A percentile compares a stretch with the other conserved stretches of the same genome.
These are phyloP conservation scores for Hanleya hanleyi DNA, from an alignment of 2,888 invertebrate species.

Conservation along the genomic window DNA sequence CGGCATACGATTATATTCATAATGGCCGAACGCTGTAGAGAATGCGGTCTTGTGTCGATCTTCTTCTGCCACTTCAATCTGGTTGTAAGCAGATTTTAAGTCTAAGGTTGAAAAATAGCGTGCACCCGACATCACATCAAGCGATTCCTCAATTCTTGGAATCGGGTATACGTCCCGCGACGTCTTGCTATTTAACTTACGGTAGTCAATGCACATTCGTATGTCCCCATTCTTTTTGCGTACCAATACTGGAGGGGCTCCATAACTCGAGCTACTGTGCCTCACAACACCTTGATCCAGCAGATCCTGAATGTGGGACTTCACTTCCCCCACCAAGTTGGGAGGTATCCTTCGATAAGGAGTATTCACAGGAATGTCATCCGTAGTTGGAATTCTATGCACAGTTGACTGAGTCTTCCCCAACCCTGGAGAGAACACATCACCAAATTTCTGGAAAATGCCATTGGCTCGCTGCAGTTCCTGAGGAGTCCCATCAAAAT, in stretches of 20 bases:
- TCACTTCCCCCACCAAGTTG: slow-evolving; percentile 13
- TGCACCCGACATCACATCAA: slow-evolving; percentile 29
- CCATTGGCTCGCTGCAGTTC: no score
- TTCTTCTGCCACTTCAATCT: slow-evolving; percentile 23
- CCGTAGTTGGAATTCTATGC: slow-evolving; percentile 3
- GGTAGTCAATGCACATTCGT: slow-evolving; percentile 32
- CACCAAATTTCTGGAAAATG: not conserved
- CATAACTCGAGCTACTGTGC: slow-evolving; percentile 23
- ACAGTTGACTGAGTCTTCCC: not conserved
- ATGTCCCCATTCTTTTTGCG: slow-evolving; percentile 34
- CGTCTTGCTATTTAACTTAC: slow-evolving; percentile 34
- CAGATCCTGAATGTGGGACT: slow-evolving; percentile 20
- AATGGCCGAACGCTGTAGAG: slow-evolving; percentile 23
- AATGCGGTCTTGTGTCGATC: slow-evolving; percentile 39
- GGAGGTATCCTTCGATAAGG: slow-evolving; percentile 23
- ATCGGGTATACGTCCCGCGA: no score
- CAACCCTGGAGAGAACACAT: slow-evolving; percentile 12
- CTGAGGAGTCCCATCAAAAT: no score
- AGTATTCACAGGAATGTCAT: slow-evolving; percentile 9
- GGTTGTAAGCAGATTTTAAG: slow-evolving; percentile 13
- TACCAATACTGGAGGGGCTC: slow-evolving; percentile 37
- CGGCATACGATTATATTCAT: no score
- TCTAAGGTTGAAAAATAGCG: slow-evolving; percentile 30
- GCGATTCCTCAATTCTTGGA: no score
- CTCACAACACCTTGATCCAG: slow-evolving; percentile 9